Percentiles rank a stretch among this genome's conserved stretches.
Conservation (phyloP, 2,888 invertebrate species). For the Pandemis cinnamomeana region DNA sequence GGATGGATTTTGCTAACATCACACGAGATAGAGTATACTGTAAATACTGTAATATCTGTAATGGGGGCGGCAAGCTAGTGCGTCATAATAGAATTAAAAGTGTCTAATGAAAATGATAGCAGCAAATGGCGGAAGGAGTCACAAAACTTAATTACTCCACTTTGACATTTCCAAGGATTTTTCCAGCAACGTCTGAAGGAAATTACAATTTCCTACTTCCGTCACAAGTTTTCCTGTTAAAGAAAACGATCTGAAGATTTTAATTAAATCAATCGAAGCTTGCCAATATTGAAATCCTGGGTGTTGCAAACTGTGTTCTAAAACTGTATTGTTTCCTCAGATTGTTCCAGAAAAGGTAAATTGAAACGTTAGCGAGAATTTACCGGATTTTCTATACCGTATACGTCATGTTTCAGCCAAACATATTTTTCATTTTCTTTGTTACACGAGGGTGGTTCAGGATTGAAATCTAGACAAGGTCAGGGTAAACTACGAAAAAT, state of each 20-base stretch:
- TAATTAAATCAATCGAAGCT: constrained; percentile 21
- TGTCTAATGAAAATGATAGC: neutral
- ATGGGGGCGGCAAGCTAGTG: neutral
- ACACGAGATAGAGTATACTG: no score
- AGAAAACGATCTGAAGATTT: constrained; percentile 25
- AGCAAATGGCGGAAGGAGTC: constrained; percentile 26
- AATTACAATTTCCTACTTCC: constrained; percentile 35
- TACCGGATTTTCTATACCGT: neutral
- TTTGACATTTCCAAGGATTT: constrained; percentile 30
- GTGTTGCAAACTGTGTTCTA: neutral
- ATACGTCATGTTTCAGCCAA: neutral
- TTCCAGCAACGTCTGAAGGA: constrained; percentile 18
- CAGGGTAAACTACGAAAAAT: constrained; percentile 31
- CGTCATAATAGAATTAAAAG: neutral
- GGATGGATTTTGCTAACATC: no score
- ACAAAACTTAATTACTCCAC: constrained; percentile 7
- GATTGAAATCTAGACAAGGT: constrained; percentile 24
- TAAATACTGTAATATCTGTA: no score
- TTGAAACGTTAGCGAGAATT: neutral
- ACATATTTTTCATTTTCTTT: constrained; percentile 5
- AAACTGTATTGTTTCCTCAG: neutral
- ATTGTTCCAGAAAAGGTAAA: neutral
- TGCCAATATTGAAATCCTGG: constrained; percentile 19
- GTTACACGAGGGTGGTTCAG: constrained; percentile 6
- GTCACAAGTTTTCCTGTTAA: constrained; percentile 30